Percentiles rank a stretch among this genome's conserved stretches.
phyloP scores from a whole-genome alignment of 2,113 vertebrate species.

The Poeciliopsis retropinna region DNA sequence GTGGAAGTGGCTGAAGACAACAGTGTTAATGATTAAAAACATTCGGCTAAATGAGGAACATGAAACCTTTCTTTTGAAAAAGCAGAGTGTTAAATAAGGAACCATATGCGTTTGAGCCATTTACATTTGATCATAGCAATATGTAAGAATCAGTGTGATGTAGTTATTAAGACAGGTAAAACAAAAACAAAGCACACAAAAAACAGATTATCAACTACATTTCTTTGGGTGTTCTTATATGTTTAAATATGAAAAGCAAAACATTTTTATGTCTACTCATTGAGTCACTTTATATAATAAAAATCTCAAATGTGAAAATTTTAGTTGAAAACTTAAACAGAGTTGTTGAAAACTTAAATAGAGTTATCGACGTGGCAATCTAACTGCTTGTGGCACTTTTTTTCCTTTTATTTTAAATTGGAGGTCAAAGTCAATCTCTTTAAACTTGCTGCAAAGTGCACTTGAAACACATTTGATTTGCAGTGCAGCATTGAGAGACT shows the following conservation, averaged over 20 bases:
- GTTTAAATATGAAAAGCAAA: no score
- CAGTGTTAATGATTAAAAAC: background rate
- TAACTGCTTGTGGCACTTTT: background rate
- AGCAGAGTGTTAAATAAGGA: background rate
- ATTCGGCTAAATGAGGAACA: background rate
- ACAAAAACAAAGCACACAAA: no score
- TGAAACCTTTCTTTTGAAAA: background rate
- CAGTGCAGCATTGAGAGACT: background rate
- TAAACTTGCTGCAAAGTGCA: background rate
- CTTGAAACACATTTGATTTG: background rate
- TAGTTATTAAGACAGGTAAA: no score
- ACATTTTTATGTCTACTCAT: no score
- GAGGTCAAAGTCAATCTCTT: background rate
- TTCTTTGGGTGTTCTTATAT: no score
- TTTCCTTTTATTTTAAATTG: background rate
- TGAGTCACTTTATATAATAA: no score
- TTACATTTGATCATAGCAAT: no score
- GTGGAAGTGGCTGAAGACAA: background rate
- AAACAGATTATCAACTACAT: no score
- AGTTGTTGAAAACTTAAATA: background rate
- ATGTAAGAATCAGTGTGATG: no score
- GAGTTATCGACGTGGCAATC: background rate
- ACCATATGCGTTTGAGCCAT: no score
- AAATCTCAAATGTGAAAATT: background rate
- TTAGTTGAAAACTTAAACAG: background rate